These are phyloP conservation scores for Prunella fulvescens DNA, from an alignment of 2,113 vertebrate genomes.

Conservation along the genomic window DNA sequence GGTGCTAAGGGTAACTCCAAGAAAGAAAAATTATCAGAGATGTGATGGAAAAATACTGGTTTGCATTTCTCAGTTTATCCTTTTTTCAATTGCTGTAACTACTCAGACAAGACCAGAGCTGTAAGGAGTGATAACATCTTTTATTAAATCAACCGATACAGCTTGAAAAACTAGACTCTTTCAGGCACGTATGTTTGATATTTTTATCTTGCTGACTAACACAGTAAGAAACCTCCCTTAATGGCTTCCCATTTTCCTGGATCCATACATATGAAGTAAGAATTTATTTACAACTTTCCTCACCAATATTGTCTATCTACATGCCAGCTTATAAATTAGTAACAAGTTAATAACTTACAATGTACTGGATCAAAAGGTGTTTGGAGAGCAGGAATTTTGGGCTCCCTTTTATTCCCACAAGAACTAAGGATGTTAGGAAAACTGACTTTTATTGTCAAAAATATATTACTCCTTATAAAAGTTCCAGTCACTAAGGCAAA, in stretches of 20 bases:
- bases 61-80: not conserved
- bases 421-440: not conserved
- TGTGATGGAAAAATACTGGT: not conserved
- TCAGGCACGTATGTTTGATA: not conserved
- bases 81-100: not conserved
- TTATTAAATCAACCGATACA: not conserved
- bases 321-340: not conserved
- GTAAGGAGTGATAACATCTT: not conserved
- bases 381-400: not conserved
- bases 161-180: not conserved
- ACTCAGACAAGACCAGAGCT: not conserved
- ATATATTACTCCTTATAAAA: not conserved
- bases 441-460: not conserved
- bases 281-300: not conserved
- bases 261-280: not conserved
- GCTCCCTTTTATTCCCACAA: not conserved
- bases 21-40: not conserved
- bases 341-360: not conserved
- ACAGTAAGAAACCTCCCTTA: not conserved
- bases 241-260: not conserved
- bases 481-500: not conserved
- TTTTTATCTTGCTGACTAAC: not conserved
- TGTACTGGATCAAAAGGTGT: not conserved
- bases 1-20: not conserved
- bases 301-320: not conserved